Evolutionary conservation across 2,797 vertebrate species (phyloP).

Genomic region (Crenuchus spilurus): DNA sequence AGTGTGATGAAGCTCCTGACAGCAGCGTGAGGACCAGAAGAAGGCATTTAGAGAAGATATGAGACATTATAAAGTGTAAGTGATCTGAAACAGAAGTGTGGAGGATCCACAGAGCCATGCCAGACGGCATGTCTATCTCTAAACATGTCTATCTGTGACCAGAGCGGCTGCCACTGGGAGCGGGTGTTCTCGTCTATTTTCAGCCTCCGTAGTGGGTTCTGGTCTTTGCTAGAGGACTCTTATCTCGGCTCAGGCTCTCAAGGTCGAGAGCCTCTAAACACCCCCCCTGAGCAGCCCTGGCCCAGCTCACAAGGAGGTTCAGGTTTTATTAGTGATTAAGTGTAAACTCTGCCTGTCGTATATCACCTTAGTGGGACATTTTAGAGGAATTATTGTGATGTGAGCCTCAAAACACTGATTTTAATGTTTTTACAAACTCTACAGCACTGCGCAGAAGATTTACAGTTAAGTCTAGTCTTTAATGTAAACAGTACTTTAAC

Average conservation of each 20-base stretch:
- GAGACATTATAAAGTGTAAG: conserved; percentile 32
- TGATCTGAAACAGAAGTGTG: conserved; percentile 36
- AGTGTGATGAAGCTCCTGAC: too few relatives aligned
- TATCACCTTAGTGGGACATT: background rate
- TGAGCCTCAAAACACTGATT: background rate
- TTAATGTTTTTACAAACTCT: too few relatives aligned
- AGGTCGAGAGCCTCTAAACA: conserved; percentile 59
- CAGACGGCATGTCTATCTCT: conserved; percentile 57
- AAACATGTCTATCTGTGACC: conserved; percentile 53
- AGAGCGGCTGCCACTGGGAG: conserved; percentile 61
- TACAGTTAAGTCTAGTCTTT: too few relatives aligned
- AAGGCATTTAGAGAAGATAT: conserved; percentile 11
- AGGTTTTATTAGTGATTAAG: conserved; percentile 46
- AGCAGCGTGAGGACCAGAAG: background rate
- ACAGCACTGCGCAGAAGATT: too few relatives aligned
- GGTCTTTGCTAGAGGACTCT: conserved; percentile 57
- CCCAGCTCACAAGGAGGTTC: conserved; percentile 39
- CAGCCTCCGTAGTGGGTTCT: conserved; percentile 48
- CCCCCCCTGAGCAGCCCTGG: background rate
- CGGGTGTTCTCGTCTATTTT: conserved; percentile 67
- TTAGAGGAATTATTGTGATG: background rate
- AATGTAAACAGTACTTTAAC: too few relatives aligned
- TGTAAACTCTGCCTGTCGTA: conserved; percentile 28
- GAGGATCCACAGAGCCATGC: conserved; percentile 52
- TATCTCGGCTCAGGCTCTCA: conserved; percentile 65